Base-by-base conservation (phyloP, 92 coral and sea anemone genomes). In the Parazoanthus darwini region DNA sequence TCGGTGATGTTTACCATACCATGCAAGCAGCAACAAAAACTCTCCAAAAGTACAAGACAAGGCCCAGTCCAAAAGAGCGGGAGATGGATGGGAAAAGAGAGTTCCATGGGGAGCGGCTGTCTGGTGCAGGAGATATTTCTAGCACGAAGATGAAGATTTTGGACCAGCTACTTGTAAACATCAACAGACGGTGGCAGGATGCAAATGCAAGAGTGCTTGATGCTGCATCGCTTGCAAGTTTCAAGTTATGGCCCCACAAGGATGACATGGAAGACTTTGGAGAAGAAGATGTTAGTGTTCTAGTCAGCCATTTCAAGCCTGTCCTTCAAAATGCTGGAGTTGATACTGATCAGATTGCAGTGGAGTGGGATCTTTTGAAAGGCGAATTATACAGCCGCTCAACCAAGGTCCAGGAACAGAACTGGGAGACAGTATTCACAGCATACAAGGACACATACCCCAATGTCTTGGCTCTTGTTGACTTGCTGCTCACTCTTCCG, bases 331-430 rank as follows among this genome's bases (percentile, higher is more conserved):
- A 63, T 2, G 90, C 82, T 80, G 90, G 90, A 6, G 80, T 88
- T 25, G 90, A 14, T 65, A 70, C 58, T 65, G 86, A 88, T 56
- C 83, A 85, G 26, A 82, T 79, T 82, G 48, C 70, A 20, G 50
- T 77, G 35, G 90, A 88, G 82, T 81, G 91, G 91, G 77, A 85
- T 37, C 91, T 79, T 85, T 73, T 82, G 18, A 88, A 88, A 80
- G 77, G 66, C 15, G 46, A 82, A 1, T 44, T 88, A 3, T 88
- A 88, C 43, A 81, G 91, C 26, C 43, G 88, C 15, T 36, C 42
- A 63, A 86, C 54, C 71, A 86, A 72, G 36, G 82, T 50, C 37
- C 76, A 86, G 71, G 88, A 35, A 35, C 43, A 43, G 70, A 79
- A 74, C 68, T 86, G 71, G 82, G 88, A 74, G 82, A 58, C 54